Percentiles rank a stretch among this genome's conserved stretches.
phyloP scores from a whole-genome alignment of 2,113 vertebrate genomes.

The Heliornis fulica region DNA sequence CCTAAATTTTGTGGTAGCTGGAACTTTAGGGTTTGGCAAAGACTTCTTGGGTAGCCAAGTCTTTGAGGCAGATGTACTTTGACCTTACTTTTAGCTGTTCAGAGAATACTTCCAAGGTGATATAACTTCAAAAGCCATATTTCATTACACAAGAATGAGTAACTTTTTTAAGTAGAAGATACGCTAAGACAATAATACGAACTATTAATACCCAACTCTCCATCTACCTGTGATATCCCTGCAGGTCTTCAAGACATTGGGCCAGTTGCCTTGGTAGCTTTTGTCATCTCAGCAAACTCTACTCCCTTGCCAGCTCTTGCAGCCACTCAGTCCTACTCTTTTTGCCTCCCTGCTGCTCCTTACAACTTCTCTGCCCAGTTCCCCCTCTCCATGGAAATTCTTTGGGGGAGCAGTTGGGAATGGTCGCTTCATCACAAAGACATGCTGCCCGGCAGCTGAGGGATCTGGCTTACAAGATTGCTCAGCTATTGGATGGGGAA shows the following conservation, averaged over 20 bases:
- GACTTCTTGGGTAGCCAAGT: not conserved
- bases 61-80: not conserved
- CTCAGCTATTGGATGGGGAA: not conserved
- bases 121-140: not conserved
- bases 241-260: not conserved
- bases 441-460: not conserved
- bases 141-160: not conserved
- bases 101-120: not conserved
- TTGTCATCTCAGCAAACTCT: not conserved
- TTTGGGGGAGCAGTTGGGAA: not conserved
- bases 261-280: not conserved
- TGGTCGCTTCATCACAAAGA: not conserved
- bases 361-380: not conserved
- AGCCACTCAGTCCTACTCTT: not conserved
- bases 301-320: not conserved
- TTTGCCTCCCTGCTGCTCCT: not conserved
- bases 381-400: not conserved
- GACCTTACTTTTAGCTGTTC: not conserved
- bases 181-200: not conserved
- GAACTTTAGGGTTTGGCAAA: not conserved
- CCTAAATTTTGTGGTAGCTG: not conserved
- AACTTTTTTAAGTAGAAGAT: not conserved
- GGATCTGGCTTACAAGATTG: not conserved
- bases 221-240: rapidly evolving
- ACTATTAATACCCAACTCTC: not conserved